These are phyloP conservation scores for Nesospiza acunhae DNA, from an alignment of 2,113 vertebrate genomes.

Conservation along the genomic window DNA sequence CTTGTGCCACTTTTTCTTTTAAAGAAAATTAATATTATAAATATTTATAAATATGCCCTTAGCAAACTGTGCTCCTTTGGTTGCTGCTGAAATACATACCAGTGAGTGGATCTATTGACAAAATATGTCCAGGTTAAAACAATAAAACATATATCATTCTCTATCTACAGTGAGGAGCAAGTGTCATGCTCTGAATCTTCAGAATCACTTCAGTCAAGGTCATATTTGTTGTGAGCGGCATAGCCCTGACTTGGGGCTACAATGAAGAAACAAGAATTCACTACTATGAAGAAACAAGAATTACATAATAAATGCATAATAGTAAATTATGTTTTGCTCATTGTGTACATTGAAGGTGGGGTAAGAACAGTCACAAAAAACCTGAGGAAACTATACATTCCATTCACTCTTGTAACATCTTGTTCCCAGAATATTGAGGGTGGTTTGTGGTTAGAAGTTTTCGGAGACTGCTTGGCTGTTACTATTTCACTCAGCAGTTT, in stretches of 20 bases:
- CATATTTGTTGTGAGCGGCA: neutral
- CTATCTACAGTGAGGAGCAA: fast-evolving
- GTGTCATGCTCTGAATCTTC: neutral
- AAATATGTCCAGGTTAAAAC: neutral
- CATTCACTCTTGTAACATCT: neutral
- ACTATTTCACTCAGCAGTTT: neutral
- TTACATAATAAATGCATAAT: neutral
- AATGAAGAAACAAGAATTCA: neutral
- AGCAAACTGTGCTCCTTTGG: neutral
- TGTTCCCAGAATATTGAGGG: neutral
- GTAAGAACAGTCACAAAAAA: neutral
- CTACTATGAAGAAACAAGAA: neutral
- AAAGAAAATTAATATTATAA: neutral
- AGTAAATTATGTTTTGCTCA: neutral
- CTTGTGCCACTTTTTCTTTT: neutral
- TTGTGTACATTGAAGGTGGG: neutral
- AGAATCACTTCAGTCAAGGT: neutral
- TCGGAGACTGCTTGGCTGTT: neutral
- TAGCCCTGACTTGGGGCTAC: neutral
- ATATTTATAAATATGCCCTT: neutral
- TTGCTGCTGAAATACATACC: neutral
- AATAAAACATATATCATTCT: neutral
- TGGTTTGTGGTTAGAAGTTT: neutral
- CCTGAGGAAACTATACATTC: neutral
- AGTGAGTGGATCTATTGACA: neutral